Conservation (phyloP, 2,113 vertebrate genomes). For the Smithornis capensis region DNA sequence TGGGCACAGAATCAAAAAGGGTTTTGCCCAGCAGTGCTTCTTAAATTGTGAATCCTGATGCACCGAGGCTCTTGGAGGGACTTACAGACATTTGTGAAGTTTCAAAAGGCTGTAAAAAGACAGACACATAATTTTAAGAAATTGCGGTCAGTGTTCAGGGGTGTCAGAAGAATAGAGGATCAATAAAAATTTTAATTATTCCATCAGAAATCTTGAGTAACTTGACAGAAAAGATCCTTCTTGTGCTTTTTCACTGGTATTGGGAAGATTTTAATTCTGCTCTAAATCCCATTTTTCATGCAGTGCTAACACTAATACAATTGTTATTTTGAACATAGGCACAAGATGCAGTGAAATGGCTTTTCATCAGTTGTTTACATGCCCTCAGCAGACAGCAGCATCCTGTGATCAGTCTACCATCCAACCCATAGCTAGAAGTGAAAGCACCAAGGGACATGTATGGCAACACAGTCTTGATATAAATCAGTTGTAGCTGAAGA, state of each 20-base stretch:
- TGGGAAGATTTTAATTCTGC: background rate
- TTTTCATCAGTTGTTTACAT: background rate
- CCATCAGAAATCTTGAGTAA: background rate
- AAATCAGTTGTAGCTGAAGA: background rate
- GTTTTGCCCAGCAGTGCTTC: background rate
- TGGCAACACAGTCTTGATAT: background rate
- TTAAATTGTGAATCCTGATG: background rate
- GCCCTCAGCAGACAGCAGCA: background rate
- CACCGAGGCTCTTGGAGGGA: background rate
- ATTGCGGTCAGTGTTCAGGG: background rate
- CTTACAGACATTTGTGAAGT: background rate
- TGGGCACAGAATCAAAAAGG: background rate
- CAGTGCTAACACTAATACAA: background rate
- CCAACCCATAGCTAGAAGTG: background rate
- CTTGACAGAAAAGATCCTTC: background rate
- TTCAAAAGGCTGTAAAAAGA: background rate
- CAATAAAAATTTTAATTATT: background rate
- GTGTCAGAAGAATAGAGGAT: background rate
- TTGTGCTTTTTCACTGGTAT: background rate
- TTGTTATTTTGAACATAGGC: background rate
- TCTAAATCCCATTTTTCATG: background rate
- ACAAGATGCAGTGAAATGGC: background rate
- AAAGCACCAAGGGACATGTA: rapidly evolving
- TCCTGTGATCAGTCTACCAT: background rate
- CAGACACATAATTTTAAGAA: background rate